Base-by-base conservation (phyloP, 2,113 vertebrate species). In the Zootoca vivipara region DNA sequence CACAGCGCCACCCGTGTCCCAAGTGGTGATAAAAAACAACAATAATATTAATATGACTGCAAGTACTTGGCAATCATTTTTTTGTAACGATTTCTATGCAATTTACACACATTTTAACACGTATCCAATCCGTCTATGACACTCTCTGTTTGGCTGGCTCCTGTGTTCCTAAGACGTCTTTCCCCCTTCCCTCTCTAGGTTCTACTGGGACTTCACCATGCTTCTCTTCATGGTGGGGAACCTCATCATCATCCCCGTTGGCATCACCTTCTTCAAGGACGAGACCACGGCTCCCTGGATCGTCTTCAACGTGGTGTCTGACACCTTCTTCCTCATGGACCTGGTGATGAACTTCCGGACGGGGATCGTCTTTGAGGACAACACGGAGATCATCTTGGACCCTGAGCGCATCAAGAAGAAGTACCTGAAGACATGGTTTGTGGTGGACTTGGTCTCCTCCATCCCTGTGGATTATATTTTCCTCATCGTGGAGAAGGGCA, bases 201-300 rank as follows among this genome's bases (percentile, higher is more conserved):
- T 99, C 96, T 99, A 99, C 93, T 99, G 99, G 99, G 99, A 99
- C 96, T 99, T 99, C 96, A 98, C 98, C 0, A 99, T 99, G 99
- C 96, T 99, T 85, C 98, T 99, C 87, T 99, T 99, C 94, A 99
- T 99, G 99, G 99, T 99, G 88, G 99, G 99, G 28, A 99, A 99
- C 95, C 97, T 99, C 85, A 99, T 99, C 96, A 99, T 99, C 96
- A 99, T 99, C 87, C 99, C 99, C 0, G 99, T 99, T 91, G 99
- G 99, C 94, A 99, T 99, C 97, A 99, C 99, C 87, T 99, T 99
- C 97, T 99, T 99, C 94, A 99, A 99, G 93, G 99, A 99, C 0
- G 99, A 99, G 97, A 99, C 98, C 94, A 98, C 99, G 0, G 97
- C 98, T 0, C 98, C 99, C 6, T 99, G 99, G 99, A 99, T 99